Evolutionary conservation across 2,797 vertebrate species (phyloP).

Genomic region (Sebastes iracundus): DNA sequence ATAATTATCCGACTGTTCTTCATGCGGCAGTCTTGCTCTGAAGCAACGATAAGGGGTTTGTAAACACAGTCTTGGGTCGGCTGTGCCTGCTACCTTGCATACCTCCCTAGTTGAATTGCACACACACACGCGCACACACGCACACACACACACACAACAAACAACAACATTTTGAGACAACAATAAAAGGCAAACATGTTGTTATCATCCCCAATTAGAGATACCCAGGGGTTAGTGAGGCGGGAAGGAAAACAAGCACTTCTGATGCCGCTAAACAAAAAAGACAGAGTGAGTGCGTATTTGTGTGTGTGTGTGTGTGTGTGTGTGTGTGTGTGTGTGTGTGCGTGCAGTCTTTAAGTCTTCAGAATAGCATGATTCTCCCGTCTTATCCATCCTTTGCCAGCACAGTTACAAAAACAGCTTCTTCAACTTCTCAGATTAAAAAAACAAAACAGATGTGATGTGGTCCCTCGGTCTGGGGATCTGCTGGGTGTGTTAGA

Average conservation of each 20-base stretch:
- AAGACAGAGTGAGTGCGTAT: not conserved
- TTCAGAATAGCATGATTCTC: not conserved
- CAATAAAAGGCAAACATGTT: slow-evolving; percentile 52
- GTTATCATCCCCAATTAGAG: slow-evolving; percentile 64
- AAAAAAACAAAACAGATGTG: not conserved
- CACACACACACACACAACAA: not conserved
- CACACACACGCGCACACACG: not conserved
- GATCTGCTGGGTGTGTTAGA: not conserved
- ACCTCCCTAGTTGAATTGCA: not conserved
- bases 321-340: not conserved
- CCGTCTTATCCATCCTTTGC: not conserved
- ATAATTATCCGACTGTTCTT: slow-evolving; percentile 21
- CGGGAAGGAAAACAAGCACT: slow-evolving; percentile 58
- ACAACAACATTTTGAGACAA: slow-evolving; percentile 22
- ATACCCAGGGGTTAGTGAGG: slow-evolving; percentile 55
- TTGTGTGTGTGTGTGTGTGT: not conserved
- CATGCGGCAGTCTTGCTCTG: slow-evolving; percentile 1
- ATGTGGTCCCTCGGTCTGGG: not conserved
- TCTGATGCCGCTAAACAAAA: slow-evolving; percentile 37
- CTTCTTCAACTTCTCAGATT: not conserved
- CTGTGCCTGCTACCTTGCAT: slow-evolving; percentile 23
- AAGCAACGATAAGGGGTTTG: slow-evolving; percentile 1
- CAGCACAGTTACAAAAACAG: not conserved
- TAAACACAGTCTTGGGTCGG: slow-evolving; percentile 29
- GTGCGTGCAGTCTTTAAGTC: not conserved